Evolutionary conservation across 1,140 invertebrate genomes (phyloP), one percentile per base, ranked within the genome.

Genomic region (Ips nitidus): DNA sequence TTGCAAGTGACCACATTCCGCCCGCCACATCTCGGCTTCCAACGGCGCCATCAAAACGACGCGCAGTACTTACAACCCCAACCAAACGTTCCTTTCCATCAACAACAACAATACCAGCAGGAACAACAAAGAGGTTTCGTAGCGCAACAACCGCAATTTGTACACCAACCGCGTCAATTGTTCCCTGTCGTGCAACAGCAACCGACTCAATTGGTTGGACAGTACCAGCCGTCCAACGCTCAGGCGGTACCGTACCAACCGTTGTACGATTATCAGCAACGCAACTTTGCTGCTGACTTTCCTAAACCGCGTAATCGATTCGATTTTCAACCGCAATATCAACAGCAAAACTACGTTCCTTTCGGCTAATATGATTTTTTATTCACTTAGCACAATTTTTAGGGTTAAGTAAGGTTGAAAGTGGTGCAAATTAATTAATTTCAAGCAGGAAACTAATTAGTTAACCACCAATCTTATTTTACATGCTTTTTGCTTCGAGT

Each of bases 1-100:
- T 71, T 79, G 66, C 75, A 78, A 63, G 69, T 77, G 36, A 80
- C 79, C 55, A 80, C 79, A 2, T 80, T 73, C 66, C 75, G 79
- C 7, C 79, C 79, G 42, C 69, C 72, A 7, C 68, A 66, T 37
- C 42, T 66, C 2, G 63, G 62, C 55, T 69, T 70, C 43, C 60
- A 64, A 59, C 38, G 67, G 38, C 66, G 68, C 4, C 42, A 70
- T 43, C 66, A 66, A 72, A 53, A 57, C 36, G 52, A 37, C 58
- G 57, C n/a, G 52, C 42, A 41, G 55, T 62, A 38, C 63, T 41
- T 50, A 65, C 41, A 61, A 57, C 22, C 22, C 57, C 60, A 71
- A 50, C 47, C 61, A 37, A 71, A 75, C 62, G 58, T 72, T 5
- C 69, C 69, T 42, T 65, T 58, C 47, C 70, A 61, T 42, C 69